Evolutionary conservation across 2,113 vertebrate species (phyloP), one percentile per base, ranked within the genome.

Genomic region (Octodon degus): DNA sequence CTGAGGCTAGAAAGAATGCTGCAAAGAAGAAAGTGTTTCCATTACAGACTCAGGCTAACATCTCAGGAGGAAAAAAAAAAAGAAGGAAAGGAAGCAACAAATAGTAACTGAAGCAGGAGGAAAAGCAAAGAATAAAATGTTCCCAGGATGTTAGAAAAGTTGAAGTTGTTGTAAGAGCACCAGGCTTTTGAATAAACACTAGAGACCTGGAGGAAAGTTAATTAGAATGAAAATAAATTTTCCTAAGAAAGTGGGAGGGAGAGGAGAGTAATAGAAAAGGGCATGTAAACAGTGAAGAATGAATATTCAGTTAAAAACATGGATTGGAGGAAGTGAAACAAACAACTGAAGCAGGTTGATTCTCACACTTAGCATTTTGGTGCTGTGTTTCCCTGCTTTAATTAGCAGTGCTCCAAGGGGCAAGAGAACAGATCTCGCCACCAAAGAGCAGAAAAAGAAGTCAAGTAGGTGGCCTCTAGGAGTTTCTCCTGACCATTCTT

Each of bases 1-100:
- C 80, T 82, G 74, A 95, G 79, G 55, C 76, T 97, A 94, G 37
- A 43, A 70, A 82, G 62, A 22, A 30, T 27, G 76, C 68, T 96
- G 50, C 86, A 97, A 96, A 87, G 30, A 95, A 92, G 14, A 96
- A 90, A 94, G 5, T 68, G 24, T 92, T 96, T 96, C 79, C 68
- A 83, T 93, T 95, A 93, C 90, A 94, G 90, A 22, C 8, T 90
- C 72, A 72, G 32, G 5, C 43, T 80, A 89, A 93, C 93, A 79
- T 47, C 25, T 89, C 55, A 97, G 24, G 27, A 87, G 3, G 67
- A 77, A 60, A 43, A 30, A 50, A 5, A 32, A 89, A 63, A n/a
- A 0, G 74, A 68, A 17, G 2, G 70, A 96, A 92, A 9, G 0
- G 25, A 24, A 83, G 7, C 5, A 84, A 65, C 70, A 97, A 80